A percentile compares a stretch with the other conserved stretches of the same genome.
These are phyloP conservation scores for Hyperopisus bebe DNA, from an alignment of 2,113 vertebrate species.

Conservation along the genomic window DNA sequence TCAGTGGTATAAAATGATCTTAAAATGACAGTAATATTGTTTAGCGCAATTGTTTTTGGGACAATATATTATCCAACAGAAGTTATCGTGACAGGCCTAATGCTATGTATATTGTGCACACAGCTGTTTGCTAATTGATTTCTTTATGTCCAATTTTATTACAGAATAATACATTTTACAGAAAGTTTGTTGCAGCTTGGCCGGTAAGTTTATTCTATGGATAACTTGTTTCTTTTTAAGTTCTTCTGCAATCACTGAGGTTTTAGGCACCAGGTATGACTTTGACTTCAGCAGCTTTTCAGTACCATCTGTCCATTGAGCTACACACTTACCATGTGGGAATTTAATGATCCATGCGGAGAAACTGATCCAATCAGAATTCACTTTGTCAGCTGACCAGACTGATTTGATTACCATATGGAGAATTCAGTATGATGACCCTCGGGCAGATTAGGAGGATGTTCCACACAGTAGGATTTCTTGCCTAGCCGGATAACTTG, in stretches of 20 bases:
- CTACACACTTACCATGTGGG: background rate
- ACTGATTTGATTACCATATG: background rate
- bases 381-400: background rate
- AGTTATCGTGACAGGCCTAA: background rate
- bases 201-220: conserved; percentile 46
- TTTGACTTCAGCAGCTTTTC: background rate
- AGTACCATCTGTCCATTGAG: background rate
- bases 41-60: background rate
- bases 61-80: background rate
- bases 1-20: background rate
- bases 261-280: background rate
- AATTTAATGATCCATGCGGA: background rate
- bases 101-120: background rate
- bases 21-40: background rate
- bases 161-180: conserved; percentile 63
- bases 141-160: conserved; percentile 16
- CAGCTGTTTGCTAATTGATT: background rate
- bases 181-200: conserved; percentile 55
- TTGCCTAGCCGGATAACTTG: too few species aligned
- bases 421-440: background rate
- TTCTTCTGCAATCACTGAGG: background rate
- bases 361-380: background rate
- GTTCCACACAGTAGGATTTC: too few species aligned
- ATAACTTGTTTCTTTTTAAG: background rate
- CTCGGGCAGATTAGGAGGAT: background rate